Evolutionary conservation across 2,113 vertebrate species (phyloP).

Genomic region (Pteruthius melanotis): DNA sequence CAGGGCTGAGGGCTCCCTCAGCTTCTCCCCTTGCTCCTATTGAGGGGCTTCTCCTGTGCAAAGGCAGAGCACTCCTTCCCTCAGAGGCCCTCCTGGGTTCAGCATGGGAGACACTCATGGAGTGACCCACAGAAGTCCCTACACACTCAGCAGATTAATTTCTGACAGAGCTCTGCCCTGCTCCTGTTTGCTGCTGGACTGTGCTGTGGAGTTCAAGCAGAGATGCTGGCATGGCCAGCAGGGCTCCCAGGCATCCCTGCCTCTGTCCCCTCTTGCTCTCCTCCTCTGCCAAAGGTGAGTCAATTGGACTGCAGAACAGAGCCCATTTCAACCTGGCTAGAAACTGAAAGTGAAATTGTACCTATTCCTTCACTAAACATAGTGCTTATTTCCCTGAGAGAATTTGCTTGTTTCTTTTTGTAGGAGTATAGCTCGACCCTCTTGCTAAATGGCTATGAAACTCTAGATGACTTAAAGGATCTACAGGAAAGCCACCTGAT

Average conservation of each 20-base stretch:
- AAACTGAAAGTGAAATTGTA: neutral
- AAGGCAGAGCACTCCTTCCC: neutral
- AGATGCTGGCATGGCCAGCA: neutral
- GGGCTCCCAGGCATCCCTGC: neutral
- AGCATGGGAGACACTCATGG: no score
- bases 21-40: neutral
- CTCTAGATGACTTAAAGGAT: conserved; percentile 89
- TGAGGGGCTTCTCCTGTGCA: fast-evolving
- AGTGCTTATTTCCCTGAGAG: neutral
- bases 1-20: neutral
- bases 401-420: neutral
- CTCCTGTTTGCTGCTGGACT: neutral
- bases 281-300: neutral
- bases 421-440: conserved; percentile 90
- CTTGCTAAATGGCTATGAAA: conserved; percentile 93
- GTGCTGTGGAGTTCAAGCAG: neutral
- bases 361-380: neutral
- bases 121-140: neutral
- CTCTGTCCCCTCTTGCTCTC: neutral
- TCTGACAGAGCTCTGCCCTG: neutral
- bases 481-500: conserved; percentile 90
- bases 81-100: neutral
- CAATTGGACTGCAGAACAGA: neutral
- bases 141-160: neutral
- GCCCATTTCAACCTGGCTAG: neutral